phyloP scores from a whole-genome alignment of 2,797 vertebrate genomes.

The Malacoctenus gilli region DNA sequence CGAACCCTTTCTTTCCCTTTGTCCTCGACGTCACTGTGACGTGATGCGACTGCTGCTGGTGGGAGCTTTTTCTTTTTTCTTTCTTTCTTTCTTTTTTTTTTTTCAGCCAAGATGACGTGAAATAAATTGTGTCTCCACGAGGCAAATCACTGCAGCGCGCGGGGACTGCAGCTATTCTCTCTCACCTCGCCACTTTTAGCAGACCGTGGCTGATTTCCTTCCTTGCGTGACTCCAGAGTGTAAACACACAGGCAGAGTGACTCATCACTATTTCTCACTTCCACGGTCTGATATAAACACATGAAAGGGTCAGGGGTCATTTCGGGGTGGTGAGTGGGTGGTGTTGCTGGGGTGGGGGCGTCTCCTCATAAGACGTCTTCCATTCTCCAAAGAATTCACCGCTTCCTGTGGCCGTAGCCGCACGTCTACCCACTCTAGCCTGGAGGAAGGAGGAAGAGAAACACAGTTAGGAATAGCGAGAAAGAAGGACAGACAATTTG shows the following conservation, averaged over 20 bases:
- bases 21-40: no score
- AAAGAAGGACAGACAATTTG: slow-evolving; percentile 49
- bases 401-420: slow-evolving; percentile 75
- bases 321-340: slow-evolving; percentile 65
- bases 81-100: slow-evolving; percentile 33
- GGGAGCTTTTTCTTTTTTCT: slow-evolving; percentile 44
- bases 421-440: slow-evolving; percentile 71
- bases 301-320: slow-evolving; percentile 78
- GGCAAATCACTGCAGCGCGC: slow-evolving; percentile 67
- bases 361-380: slow-evolving; percentile 72
- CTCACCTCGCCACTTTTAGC: slow-evolving; percentile 80
- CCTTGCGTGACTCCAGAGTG: slow-evolving; percentile 82
- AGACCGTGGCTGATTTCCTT: slow-evolving; percentile 83
- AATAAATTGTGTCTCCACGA: slow-evolving; percentile 54
- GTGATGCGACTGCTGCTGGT: no score
- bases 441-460: slow-evolving; percentile 76
- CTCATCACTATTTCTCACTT: slow-evolving; percentile 84
- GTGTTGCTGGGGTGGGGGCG: slow-evolving; percentile 46
- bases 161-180: slow-evolving; percentile 73
- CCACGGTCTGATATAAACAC: slow-evolving; percentile 82
- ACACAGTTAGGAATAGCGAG: slow-evolving; percentile 66
- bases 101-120: slow-evolving; percentile 48
- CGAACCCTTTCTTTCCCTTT: no score
- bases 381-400: slow-evolving; percentile 74
- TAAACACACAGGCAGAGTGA: slow-evolving; percentile 81